Percentiles rank a stretch among this genome's conserved stretches.
Conservation (phyloP, 2,888 invertebrate species). For the Esperia sulphurella region DNA sequence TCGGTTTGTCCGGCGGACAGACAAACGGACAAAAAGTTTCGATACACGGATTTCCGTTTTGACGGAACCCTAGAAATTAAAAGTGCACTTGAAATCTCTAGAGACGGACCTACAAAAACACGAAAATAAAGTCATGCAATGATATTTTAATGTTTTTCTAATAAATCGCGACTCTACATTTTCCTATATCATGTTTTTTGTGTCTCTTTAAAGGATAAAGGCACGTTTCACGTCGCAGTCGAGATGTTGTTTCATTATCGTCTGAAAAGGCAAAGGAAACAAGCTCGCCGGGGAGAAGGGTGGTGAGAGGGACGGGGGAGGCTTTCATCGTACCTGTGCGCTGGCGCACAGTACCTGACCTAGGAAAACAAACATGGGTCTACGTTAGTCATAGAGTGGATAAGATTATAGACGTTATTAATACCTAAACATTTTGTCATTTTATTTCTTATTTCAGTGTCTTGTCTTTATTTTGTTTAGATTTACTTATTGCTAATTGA, state of each 20-base stretch:
- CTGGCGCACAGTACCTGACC: constrained; percentile 68
- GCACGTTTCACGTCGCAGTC: constrained; percentile 40
- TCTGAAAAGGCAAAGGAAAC: constrained; percentile 61
- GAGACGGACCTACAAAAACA: background rate
- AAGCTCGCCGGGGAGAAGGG: constrained; percentile 38
- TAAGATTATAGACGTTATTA: constrained; percentile 19
- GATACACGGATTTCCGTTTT: no score
- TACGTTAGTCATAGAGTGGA: constrained; percentile 36
- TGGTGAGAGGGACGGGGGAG: constrained; percentile 18
- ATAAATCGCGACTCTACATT: constrained; percentile 3
- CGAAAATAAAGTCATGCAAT: no score
- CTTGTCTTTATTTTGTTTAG: no score
- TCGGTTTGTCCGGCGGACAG: no score
- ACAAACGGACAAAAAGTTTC: no score
- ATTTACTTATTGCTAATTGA: no score
- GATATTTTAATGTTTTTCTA: background rate
- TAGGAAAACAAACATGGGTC: constrained; percentile 71
- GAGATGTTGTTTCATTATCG: constrained; percentile 64
- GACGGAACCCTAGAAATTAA: background rate
- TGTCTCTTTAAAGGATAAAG: background rate
- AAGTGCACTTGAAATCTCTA: background rate
- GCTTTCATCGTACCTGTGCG: constrained; percentile 58
- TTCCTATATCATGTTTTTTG: background rate
- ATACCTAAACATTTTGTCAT: no score
- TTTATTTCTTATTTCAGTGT: no score